A percentile compares a stretch with the other conserved stretches of the same genome.
Evolutionary conservation across 2,797 vertebrate genomes (phyloP).

Genomic region (Notamacropus eugenii): DNA sequence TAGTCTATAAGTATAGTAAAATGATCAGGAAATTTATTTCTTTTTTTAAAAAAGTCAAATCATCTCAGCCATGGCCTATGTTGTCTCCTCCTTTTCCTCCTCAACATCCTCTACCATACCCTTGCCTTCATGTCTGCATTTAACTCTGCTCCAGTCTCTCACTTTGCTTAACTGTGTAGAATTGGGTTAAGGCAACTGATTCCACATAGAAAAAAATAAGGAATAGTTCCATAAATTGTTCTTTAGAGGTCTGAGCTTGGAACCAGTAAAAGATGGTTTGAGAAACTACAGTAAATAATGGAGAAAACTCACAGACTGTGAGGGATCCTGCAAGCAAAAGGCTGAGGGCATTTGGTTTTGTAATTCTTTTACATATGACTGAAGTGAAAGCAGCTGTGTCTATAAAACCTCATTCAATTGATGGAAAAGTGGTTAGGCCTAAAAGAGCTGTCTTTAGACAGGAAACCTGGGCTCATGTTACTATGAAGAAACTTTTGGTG

Average conservation of each 20-base stretch:
- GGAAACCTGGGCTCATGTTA: conserved; percentile 85
- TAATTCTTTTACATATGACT: conserved; percentile 89
- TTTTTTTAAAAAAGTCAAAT: background rate
- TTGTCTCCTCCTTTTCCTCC: background rate
- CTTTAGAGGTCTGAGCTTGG: conserved; percentile 89
- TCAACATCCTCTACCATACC: background rate
- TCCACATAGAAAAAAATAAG: conserved; percentile 87
- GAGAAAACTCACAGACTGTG: conserved; percentile 85
- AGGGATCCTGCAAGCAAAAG: conserved; percentile 90
- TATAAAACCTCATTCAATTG: conserved; percentile 87
- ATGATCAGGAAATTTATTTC: background rate
- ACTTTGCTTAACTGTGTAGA: background rate
- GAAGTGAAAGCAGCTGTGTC: conserved; percentile 90
- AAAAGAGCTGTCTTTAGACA: conserved; percentile 85
- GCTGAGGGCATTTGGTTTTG: conserved; percentile 90
- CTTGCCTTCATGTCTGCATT: background rate
- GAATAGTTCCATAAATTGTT: conserved; percentile 90
- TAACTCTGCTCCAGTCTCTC: background rate
- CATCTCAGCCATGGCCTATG: background rate
- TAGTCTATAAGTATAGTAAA: background rate
- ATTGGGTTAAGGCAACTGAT: background rate
- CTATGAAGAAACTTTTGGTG: conserved; percentile 85
- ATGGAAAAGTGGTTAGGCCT: conserved; percentile 84
- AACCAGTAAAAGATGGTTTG: conserved; percentile 90
- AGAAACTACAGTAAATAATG: conserved; percentile 87